A percentile compares a stretch with the other conserved stretches of the same genome.
phyloP scores from a whole-genome alignment of 2,797 vertebrate species.

The Eulemur mongoz region DNA sequence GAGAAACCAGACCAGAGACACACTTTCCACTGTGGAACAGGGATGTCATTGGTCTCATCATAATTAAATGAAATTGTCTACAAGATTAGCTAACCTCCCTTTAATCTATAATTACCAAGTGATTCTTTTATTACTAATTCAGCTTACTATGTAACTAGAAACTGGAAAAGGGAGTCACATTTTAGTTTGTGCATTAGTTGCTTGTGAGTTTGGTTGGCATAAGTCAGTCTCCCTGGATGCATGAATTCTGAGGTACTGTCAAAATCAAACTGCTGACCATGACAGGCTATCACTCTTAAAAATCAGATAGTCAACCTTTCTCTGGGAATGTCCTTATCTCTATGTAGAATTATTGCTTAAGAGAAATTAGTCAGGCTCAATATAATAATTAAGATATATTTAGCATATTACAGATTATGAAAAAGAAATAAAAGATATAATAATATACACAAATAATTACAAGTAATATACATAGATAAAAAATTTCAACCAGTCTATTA shows the following conservation, averaged over 20 bases:
- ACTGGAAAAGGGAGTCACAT: neutral
- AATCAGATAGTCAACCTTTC: neutral
- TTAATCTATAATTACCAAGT: conserved; percentile 32
- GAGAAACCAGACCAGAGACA: neutral
- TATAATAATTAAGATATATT: neutral
- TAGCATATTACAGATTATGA: neutral
- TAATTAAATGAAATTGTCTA: conserved; percentile 16
- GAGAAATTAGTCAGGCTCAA: conserved; percentile 33
- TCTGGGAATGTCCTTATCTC: neutral
- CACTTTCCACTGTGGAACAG: neutral
- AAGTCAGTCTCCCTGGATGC: neutral
- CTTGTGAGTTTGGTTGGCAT: conserved; percentile 32
- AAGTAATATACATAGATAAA: neutral
- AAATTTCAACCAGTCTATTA: neutral
- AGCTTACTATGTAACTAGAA: conserved; percentile 22
- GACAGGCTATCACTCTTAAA: neutral
- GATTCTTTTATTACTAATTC: conserved; percentile 31
- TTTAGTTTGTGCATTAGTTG: conserved; percentile 44
- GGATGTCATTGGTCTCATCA: neutral
- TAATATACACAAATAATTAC: neutral
- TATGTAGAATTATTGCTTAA: conserved; percentile 4
- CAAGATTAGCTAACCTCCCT: neutral
- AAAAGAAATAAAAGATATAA: neutral
- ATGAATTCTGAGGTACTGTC: neutral
- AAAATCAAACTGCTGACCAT: conserved; percentile 38